Percentiles rank a stretch among this genome's conserved stretches.
Conservation (phyloP, 2,888 invertebrate genomes). For the Dorcus parallelipipedus region DNA sequence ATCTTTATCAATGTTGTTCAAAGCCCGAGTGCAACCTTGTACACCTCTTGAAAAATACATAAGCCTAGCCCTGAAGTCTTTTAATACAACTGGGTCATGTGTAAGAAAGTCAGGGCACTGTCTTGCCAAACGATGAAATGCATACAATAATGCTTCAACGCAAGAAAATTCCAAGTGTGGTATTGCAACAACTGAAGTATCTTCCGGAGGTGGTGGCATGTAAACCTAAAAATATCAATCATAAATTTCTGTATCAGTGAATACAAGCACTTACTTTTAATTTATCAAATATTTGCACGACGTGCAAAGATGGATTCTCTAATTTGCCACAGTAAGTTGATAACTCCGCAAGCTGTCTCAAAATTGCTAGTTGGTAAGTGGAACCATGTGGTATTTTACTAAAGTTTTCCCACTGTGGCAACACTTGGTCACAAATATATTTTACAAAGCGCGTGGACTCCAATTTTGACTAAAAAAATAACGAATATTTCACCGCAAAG, state of each 20-base stretch:
- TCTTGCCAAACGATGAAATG: constrained; percentile 72
- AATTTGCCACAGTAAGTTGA: constrained; percentile 72
- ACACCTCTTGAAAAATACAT: constrained; percentile 91
- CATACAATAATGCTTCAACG: constrained; percentile 86
- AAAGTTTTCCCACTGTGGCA: constrained; percentile 71
- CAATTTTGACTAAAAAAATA: constrained; percentile 68
- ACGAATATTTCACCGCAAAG: constrained; percentile 5
- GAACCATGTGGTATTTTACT: constrained; percentile 58
- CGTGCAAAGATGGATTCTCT: constrained; percentile 70
- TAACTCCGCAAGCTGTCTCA: constrained; percentile 86
- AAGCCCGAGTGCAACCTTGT: constrained; percentile 67
- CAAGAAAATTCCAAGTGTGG: constrained; percentile 91
- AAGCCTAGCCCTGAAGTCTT: constrained; percentile 81
- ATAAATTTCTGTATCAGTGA: not conserved
- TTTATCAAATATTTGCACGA: constrained; percentile 73
- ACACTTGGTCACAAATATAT: constrained; percentile 80
- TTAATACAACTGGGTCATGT: constrained; percentile 68
- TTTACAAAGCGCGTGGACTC: constrained; percentile 81
- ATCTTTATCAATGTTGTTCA: constrained; percentile 26
- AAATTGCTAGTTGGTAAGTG: constrained; percentile 70
- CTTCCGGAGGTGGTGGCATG: constrained; percentile 82
- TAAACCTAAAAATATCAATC: constrained; percentile 61
- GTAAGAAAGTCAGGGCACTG: constrained; percentile 75
- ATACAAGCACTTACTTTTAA: constrained; percentile 62
- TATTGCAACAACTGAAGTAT: constrained; percentile 59